These are phyloP conservation scores for Borostomias antarcticus DNA, from an alignment of 2,797 vertebrate genomes.

Conservation along the genomic window DNA sequence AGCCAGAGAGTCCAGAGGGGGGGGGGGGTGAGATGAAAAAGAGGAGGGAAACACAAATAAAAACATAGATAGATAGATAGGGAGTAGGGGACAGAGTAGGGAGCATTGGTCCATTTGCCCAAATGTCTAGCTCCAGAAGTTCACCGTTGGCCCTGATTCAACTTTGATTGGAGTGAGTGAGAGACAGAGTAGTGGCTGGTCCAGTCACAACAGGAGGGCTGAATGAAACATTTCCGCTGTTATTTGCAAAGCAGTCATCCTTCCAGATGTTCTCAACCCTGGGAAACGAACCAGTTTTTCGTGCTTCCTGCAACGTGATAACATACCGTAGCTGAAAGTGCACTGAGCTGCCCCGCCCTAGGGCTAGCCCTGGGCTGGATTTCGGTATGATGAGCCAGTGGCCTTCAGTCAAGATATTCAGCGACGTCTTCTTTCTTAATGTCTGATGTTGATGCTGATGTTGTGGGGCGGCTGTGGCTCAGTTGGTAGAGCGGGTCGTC, in stretches of 20 bases:
- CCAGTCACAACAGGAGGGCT: conserved; percentile 23
- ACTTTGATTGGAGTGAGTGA: conserved; percentile 32
- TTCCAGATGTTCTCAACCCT: conserved; percentile 56
- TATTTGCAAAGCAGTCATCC: conserved; percentile 32
- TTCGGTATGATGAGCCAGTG: neutral
- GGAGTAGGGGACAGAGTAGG: neutral
- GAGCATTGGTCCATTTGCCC: conserved; percentile 31
- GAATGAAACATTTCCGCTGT: conserved; percentile 48
- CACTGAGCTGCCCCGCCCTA: neutral
- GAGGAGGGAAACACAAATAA: conserved; percentile 1
- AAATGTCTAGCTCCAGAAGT: conserved; percentile 33
- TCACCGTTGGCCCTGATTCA: conserved; percentile 45
- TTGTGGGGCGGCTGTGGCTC: too few relatives aligned
- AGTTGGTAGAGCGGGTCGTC: too few relatives aligned
- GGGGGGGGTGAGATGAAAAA: conserved; percentile 9
- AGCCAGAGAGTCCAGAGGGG: conserved; percentile 42
- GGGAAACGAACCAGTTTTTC: conserved; percentile 32
- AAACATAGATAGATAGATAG: conserved; percentile 14
- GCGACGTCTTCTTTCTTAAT: neutral
- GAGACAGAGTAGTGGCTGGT: neutral
- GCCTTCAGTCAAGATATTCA: neutral
- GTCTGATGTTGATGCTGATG: too few relatives aligned
- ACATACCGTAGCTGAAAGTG: conserved; percentile 12
- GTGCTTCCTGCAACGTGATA: conserved; percentile 11
- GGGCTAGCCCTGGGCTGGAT: conserved; percentile 4